Percentiles rank a stretch among this genome's conserved stretches.
Conservation (phyloP, 1,140 invertebrate genomes). For the Laupala kohalensis region DNA sequence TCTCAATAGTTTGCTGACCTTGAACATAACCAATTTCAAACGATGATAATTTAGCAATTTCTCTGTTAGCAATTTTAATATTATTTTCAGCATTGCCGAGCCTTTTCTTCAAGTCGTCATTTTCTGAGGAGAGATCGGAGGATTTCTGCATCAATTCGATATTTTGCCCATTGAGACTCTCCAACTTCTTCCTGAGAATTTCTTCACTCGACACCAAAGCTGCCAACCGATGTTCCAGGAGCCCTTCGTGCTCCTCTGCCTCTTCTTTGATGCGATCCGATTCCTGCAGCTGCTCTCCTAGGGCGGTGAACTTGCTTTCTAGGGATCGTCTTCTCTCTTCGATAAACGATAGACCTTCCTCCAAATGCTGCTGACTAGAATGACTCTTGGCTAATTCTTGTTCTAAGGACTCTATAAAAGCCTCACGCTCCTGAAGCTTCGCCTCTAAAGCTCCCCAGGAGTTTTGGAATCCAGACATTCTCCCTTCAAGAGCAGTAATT, state of each 20-base stretch:
- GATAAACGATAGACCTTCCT: conserved; percentile 40
- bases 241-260: conserved; percentile 32
- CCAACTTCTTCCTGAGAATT: background rate
- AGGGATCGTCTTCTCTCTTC: conserved; percentile 37
- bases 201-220: background rate
- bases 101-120: conserved; percentile 26
- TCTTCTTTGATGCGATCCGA: conserved; percentile 5
- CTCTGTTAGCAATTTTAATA: background rate
- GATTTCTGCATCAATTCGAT: background rate
- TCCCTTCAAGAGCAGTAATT: background rate
- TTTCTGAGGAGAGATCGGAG: conserved; percentile 33
- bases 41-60: conserved; percentile 5
- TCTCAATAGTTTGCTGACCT: background rate
- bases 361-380: conserved; percentile 38
- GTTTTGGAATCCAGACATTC: background rate
- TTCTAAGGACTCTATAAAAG: conserved; percentile 56
- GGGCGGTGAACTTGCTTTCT: conserved; percentile 35
- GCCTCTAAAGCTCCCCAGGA: conserved; percentile 27
- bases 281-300: conserved; percentile 28
- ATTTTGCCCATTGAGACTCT: background rate
- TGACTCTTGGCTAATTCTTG: conserved; percentile 48
- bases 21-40: conserved; percentile 2
- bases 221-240: conserved; percentile 35
- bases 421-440: conserved; percentile 55
- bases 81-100: conserved; percentile 14